These are phyloP conservation scores for Harpagus bidentatus DNA, from an alignment of 2,113 vertebrate species.

Conservation along the genomic window DNA sequence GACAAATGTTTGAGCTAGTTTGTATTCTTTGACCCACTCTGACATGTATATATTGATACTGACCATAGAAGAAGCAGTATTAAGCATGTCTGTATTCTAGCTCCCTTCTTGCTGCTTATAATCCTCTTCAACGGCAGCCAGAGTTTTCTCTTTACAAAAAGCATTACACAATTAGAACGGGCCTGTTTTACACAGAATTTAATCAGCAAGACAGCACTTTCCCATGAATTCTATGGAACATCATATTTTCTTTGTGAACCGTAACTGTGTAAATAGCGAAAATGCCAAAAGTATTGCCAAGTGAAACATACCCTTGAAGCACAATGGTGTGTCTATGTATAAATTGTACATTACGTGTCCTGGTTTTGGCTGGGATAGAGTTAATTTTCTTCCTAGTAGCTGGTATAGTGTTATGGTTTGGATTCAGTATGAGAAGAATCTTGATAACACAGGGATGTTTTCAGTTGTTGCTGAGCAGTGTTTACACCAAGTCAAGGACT, in stretches of 20 bases:
- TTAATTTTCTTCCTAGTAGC: too few species aligned
- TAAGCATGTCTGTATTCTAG: background rate
- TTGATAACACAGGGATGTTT: too few species aligned
- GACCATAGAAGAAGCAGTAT: background rate
- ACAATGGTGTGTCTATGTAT: background rate
- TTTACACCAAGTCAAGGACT: too few species aligned
- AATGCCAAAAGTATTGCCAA: background rate
- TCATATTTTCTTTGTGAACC: background rate
- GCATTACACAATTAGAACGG: background rate
- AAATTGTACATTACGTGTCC: background rate
- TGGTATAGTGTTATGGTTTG: too few species aligned
- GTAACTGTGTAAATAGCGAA: background rate
- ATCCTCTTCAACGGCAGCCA: background rate
- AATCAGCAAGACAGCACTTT: background rate
- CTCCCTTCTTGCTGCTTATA: background rate
- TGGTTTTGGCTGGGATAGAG: too few species aligned
- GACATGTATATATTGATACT: background rate
- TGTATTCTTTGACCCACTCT: constrained; percentile 3
- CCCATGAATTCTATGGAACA: background rate
- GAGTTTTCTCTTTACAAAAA: background rate
- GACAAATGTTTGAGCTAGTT: constrained; percentile 23
- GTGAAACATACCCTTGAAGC: background rate
- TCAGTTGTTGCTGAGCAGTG: too few species aligned
- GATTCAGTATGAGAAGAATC: too few species aligned
- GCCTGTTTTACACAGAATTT: background rate